Conservation (phyloP, 2,888 invertebrate species). For the Hemicrepidius hirtus region DNA sequence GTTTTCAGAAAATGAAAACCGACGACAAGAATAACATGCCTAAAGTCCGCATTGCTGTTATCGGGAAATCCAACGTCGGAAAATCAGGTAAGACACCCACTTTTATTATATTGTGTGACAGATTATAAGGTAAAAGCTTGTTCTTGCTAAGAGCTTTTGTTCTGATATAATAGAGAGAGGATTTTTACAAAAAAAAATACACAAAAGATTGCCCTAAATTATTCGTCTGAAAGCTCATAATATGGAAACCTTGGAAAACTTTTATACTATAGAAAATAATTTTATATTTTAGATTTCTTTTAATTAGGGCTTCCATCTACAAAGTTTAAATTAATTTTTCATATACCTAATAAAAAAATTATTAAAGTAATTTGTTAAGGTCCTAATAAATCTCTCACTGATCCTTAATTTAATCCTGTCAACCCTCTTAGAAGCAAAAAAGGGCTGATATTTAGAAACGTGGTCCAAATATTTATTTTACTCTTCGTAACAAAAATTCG, state of each 20-base stretch:
- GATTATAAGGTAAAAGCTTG: conserved; percentile 15
- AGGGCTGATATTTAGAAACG: too few relatives aligned
- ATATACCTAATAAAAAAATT: too few relatives aligned
- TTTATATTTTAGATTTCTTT: too few relatives aligned
- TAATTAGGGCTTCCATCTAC: too few relatives aligned
- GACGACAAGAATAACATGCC: conserved; percentile 80
- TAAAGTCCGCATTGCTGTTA: conserved; percentile 83
- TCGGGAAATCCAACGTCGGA: conserved; percentile 86
- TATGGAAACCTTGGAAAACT: background rate
- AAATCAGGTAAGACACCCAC: conserved; percentile 80
- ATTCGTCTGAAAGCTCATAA: background rate
- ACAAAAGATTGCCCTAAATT: conserved; percentile 17
- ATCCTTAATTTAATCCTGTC: too few relatives aligned
- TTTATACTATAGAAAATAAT: background rate
- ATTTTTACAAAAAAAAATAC: background rate
- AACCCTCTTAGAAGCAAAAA: too few relatives aligned
- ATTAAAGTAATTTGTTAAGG: too few relatives aligned
- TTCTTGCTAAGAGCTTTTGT: conserved; percentile 28
- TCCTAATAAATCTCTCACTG: too few relatives aligned
- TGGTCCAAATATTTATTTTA: too few relatives aligned
- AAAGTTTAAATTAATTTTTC: too few relatives aligned
- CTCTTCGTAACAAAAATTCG: too few relatives aligned
- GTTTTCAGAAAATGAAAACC: conserved; percentile 72
- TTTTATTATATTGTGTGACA: conserved; percentile 2
- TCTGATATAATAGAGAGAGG: background rate